phyloP scores from a whole-genome alignment of 2,797 vertebrate genomes.

The Carapus acus region DNA sequence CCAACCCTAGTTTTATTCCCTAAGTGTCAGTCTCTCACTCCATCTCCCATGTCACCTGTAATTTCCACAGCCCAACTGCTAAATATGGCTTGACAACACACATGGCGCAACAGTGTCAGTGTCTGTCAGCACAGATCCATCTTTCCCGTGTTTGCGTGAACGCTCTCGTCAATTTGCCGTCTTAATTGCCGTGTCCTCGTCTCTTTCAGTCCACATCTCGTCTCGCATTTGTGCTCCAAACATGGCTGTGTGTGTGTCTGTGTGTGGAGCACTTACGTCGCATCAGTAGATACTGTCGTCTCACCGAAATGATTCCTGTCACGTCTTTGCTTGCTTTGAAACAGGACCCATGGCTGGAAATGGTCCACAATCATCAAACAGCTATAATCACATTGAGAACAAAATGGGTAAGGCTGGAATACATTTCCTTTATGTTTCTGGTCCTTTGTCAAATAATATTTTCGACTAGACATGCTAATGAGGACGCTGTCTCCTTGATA shows the following conservation, averaged over 20 bases:
- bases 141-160: not conserved
- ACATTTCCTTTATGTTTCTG: constrained; percentile 10
- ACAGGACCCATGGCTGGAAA: constrained; percentile 72
- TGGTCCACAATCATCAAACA: constrained; percentile 71
- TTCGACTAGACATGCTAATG: not conserved
- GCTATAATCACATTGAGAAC: constrained; percentile 84
- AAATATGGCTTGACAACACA: not conserved
- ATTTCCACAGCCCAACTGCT: not conserved
- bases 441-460: not conserved
- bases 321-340: constrained; percentile 48
- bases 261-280: not conserved
- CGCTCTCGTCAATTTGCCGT: not conserved
- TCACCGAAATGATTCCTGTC: constrained; percentile 24
- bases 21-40: not conserved
- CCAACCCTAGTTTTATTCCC: not conserved
- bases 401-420: constrained; percentile 82
- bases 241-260: constrained; percentile 3
- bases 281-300: not conserved
- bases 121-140: not conserved
- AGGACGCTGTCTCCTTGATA: not conserved
- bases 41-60: not conserved
- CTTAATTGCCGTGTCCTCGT: not conserved
- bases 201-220: not conserved
- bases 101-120: not conserved
- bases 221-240: constrained; percentile 8